phyloP scores from a whole-genome alignment of 2,797 vertebrate species.

The Hydrolagus colliei region DNA sequence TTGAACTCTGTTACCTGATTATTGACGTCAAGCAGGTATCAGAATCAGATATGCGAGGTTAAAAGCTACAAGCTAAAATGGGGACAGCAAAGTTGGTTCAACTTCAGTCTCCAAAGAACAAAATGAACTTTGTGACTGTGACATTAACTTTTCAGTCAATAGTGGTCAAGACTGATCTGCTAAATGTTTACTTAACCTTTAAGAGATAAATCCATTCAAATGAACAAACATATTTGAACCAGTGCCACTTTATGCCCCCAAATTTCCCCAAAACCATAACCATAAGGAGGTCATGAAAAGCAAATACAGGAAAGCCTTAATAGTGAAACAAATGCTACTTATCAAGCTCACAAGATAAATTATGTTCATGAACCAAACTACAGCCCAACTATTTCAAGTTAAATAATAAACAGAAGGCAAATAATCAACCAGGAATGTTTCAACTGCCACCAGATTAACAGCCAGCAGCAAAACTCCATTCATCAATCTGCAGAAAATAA shows the following conservation, averaged over 20 bases:
- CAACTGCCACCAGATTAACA: not conserved
- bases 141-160: constrained; percentile 17
- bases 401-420: not conserved
- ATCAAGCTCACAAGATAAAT: not conserved
- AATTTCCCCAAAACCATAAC: no score
- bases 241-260: not conserved
- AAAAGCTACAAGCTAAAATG: constrained; percentile 15
- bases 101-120: constrained; percentile 12
- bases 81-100: not conserved
- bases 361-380: not conserved
- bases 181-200: not conserved
- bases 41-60: constrained; percentile 28
- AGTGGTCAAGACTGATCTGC: not conserved
- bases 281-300: not conserved
- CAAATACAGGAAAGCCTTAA: not conserved
- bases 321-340: not conserved
- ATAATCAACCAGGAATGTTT: not conserved
- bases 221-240: not conserved
- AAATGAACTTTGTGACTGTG: constrained; percentile 16
- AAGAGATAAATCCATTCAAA: not conserved
- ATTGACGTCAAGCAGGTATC: constrained; percentile 25
- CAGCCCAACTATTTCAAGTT: not conserved
- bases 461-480: not conserved
- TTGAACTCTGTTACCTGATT: constrained; percentile 7
- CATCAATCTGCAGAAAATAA: not conserved